A percentile compares a stretch with the other conserved stretches of the same genome.
Evolutionary conservation across 2,113 vertebrate species (phyloP).

Genomic region (Paradisaea rubra): DNA sequence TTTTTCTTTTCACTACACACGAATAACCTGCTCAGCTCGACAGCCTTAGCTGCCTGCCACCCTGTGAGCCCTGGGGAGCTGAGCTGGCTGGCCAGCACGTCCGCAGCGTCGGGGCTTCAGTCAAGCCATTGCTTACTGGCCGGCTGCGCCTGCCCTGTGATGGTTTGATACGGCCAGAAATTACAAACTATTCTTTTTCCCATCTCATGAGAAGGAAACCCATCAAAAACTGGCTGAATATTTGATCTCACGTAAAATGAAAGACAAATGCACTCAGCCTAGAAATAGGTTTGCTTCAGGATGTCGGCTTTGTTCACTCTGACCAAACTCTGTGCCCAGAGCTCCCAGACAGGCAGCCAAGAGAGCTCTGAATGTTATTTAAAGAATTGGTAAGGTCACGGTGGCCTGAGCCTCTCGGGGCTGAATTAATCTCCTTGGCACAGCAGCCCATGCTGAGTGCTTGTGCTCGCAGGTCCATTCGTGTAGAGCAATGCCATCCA

Average conservation of each 20-base stretch:
- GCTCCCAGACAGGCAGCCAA: background rate
- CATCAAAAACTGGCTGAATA: background rate
- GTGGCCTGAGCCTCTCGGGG: background rate
- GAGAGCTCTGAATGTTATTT: background rate
- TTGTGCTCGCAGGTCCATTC: background rate
- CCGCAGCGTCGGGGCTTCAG: background rate
- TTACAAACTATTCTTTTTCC: background rate
- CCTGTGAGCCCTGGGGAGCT: accelerated
- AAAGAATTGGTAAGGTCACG: conserved; percentile 3
- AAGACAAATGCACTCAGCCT: background rate
- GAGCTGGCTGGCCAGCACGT: background rate
- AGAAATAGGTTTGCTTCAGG: background rate
- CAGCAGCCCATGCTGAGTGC: background rate
- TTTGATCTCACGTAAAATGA: background rate
- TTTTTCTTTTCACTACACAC: background rate
- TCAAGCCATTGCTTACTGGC: accelerated
- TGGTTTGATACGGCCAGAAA: background rate
- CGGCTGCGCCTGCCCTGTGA: accelerated
- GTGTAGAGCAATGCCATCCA: conserved; percentile 30
- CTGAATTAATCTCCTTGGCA: conserved; percentile 9
- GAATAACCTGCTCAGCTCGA: background rate
- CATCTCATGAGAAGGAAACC: background rate
- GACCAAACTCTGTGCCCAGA: background rate
- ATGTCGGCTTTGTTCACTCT: background rate
- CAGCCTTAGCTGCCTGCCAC: background rate